Evolutionary conservation across 2,888 invertebrate species (phyloP).

Genomic region (Helobdella robusta): DNA sequence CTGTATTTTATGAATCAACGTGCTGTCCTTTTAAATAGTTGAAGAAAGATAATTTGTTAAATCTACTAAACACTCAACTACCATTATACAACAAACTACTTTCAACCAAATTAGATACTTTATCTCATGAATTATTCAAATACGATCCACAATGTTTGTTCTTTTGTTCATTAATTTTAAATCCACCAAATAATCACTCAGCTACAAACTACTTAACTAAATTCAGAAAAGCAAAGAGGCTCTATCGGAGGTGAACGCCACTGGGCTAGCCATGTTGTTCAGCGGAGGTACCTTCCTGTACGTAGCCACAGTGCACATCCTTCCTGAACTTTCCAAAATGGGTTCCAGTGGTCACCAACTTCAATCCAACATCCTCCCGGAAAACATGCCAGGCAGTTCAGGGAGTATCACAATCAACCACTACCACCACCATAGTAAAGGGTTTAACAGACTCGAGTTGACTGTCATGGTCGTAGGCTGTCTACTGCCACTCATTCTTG

Average conservation of each 20-base stretch:
- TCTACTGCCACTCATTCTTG: constrained; percentile 74
- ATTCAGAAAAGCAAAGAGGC: constrained; percentile 79
- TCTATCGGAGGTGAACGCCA: constrained; percentile 76
- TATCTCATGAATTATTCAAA: neutral
- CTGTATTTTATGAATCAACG: no score
- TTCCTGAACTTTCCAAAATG: constrained; percentile 68
- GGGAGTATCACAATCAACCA: constrained; percentile 41
- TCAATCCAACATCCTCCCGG: constrained; percentile 37
- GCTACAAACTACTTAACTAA: neutral
- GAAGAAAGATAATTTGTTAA: no score
- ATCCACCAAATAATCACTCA: neutral
- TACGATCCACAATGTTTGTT: neutral
- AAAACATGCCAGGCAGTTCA: constrained; percentile 25
- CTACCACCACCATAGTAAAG: constrained; percentile 45
- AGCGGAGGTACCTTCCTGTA: constrained; percentile 97
- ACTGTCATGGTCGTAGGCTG: constrained; percentile 75
- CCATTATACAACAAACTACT: no score
- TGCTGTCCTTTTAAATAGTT: no score
- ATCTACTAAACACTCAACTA: no score
- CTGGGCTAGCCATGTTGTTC: constrained; percentile 94
- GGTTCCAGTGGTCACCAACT: constrained; percentile 30
- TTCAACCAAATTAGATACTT: no score
- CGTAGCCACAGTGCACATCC: constrained; percentile 93
- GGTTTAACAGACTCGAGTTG: constrained; percentile 67
- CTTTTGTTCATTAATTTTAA: neutral